These are phyloP conservation scores for Cathartes aura DNA, from an alignment of 2,113 vertebrate genomes.

Conservation along the genomic window DNA sequence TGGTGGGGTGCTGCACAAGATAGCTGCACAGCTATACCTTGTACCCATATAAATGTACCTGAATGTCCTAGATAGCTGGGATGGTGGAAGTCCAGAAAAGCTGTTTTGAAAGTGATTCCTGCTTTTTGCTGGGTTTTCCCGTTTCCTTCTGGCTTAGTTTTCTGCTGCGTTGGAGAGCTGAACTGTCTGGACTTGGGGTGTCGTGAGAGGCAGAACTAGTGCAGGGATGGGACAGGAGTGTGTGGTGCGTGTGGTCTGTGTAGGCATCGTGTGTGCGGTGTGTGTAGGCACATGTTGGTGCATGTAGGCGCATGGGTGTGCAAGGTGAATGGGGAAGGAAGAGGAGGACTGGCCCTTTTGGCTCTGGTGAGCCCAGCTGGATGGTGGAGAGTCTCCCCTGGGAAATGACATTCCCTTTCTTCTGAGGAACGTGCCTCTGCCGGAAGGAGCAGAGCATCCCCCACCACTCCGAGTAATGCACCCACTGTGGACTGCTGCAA, in stretches of 20 bases:
- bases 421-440: neutral
- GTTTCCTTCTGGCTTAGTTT: neutral
- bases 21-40: neutral
- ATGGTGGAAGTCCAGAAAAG: neutral
- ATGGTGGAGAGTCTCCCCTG: neutral
- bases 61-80: neutral
- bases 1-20: neutral
- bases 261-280: fast-evolving
- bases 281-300: neutral
- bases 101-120: neutral
- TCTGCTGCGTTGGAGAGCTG: neutral
- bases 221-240: neutral
- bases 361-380: neutral
- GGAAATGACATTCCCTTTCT: neutral
- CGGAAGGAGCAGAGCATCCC: fast-evolving
- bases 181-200: neutral
- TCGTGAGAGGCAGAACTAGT: neutral
- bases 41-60: neutral
- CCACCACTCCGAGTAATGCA: neutral
- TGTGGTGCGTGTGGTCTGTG: neutral
- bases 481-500: neutral
- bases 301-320: fast-evolving
- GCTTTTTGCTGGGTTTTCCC: neutral
- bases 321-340: neutral
- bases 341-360: neutral